Evolutionary conservation across 2,797 vertebrate species (phyloP), one percentile per base, ranked within the genome.

Genomic region (Lophotriccus pileatus): DNA sequence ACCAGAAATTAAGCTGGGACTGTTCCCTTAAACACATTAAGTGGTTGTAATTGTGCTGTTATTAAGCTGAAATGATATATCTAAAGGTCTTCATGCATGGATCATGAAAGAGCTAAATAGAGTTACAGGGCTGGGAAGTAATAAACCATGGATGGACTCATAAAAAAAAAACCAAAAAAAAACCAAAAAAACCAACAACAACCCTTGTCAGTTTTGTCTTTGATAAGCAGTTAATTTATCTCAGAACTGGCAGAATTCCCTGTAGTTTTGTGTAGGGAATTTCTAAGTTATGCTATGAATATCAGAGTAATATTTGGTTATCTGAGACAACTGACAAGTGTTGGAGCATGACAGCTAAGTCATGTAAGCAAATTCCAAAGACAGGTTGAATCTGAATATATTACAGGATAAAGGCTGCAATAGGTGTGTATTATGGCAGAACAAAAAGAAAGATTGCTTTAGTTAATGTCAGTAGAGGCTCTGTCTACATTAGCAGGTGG

Each of bases 151-250:
- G 46, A 89, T 91, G 34, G 46, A 89, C 89, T 81, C 34, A 59
- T 56, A 10, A 0, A 13, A 12, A 7, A 50, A 32, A 9, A 23
- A 1, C 1, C 27, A 41, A 22, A 44, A 44, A 6, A 12, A 39
- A 39, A 39, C 11, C 12, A 14, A 14, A 7, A 49, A 30, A 9
- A 22, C 1, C 1, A 19, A 6, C 6, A 64, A 32, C 34, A 78
- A 62, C 12, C 27, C 21, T 66, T 96, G 84, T 90, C 92, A 90
- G 79, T 73, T 96, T 93, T 95, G 73, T 73, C 52, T 94, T 89
- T 93, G 87, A 90, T 92, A 94, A 95, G 84, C 74, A 63, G 83
- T 88, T 96, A 91, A 93, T 96, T 94, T 92, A 84, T 66, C 87
- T 92, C 76, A 83, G 78, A 95, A 83, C 39, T 95, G 90, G 75